Base-by-base conservation (phyloP, 1,140 invertebrate species). In the Bilobella aurantiaca region DNA sequence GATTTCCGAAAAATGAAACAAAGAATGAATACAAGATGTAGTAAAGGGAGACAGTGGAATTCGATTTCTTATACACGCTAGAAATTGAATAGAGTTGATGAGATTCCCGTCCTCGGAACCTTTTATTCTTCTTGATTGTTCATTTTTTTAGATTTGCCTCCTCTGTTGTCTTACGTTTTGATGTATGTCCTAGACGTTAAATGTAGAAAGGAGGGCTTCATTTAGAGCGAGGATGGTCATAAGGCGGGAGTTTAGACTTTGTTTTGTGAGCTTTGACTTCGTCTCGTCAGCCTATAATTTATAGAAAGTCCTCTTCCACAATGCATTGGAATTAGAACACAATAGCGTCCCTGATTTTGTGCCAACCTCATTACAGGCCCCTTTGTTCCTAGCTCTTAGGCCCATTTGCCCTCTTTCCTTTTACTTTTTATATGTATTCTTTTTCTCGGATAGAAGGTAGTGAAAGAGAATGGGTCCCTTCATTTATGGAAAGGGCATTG, bases 291-390 rank as follows among this genome's bases (percentile, higher is more conserved):
- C 8, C 34, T 53, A 53, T 53, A 53, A 53, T 53, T 53, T 53
- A 53, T 53, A 42, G 8, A 18, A 42, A 18, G 34, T 14, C 14
- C 21, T 23, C n/a, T 49, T 14, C 27, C 32, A 70, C 68, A 70
- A 70, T 70, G 68, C 59, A 47, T 70, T 68, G 66, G 69, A 70
- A 70, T 70, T 67, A 70, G 66, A 66, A 61, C 12, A 70, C 69
- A 70, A 70, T 70, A 70, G 63, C n/a, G 21, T 61, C 28, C 66
- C 62, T 70, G 69, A 70, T 70, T 70, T 57, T 70, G 66, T 70
- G 66, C 60, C 66, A 70, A 68, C 69, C 69, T 70, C 69, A 70
- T 70, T 70, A 70, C 69, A 58, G 37, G 3, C 47, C 31, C 66
- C 62, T 68, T 70, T 70, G 69, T 70, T 70, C 69, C 58, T 65